A percentile compares a stretch with the other conserved stretches of the same genome.
phyloP scores from a whole-genome alignment of 1,140 invertebrate species.

The Brachionus manjavacas region DNA sequence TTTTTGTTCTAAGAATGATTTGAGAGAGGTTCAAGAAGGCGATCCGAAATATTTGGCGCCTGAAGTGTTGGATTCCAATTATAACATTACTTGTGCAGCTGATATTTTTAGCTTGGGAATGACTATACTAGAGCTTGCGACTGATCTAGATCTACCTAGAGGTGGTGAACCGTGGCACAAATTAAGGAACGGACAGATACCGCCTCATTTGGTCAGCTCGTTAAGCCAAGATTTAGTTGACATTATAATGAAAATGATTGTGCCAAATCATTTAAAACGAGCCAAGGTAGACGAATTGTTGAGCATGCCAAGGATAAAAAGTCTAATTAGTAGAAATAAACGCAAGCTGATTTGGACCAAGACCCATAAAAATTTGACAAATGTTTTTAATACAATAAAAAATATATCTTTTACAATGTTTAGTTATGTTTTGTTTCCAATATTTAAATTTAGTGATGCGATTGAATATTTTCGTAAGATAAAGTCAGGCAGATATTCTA shows the following conservation, averaged over 20 bases:
- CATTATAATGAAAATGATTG: slow-evolving; percentile 63
- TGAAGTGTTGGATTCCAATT: slow-evolving; percentile 66
- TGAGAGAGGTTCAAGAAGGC: slow-evolving; percentile 63
- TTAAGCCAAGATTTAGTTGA: slow-evolving; percentile 62
- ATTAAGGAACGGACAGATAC: slow-evolving; percentile 61
- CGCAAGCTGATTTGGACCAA: neutral
- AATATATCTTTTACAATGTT: neutral
- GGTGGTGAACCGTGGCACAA: slow-evolving; percentile 68
- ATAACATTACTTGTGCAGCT: slow-evolving; percentile 59
- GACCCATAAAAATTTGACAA: neutral
- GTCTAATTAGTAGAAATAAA: neutral
- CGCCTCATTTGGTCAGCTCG: slow-evolving; percentile 55
- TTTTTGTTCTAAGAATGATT: neutral
- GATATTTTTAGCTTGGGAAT: slow-evolving; percentile 68
- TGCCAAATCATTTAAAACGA: slow-evolving; percentile 58
- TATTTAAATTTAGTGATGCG: neutral
- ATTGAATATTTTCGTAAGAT: neutral
- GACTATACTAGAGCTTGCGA: slow-evolving; percentile 68
- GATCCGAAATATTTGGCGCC: slow-evolving; percentile 71
- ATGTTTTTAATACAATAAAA: neutral
- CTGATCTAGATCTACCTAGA: slow-evolving; percentile 67
- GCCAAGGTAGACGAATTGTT: slow-evolving; percentile 62
- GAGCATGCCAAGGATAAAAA: slow-evolving; percentile 46
- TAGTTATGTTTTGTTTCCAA: neutral
- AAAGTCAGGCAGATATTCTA: neutral